phyloP scores from a whole-genome alignment of 2,888 invertebrate species.

The Scaptomyza reducta region DNA sequence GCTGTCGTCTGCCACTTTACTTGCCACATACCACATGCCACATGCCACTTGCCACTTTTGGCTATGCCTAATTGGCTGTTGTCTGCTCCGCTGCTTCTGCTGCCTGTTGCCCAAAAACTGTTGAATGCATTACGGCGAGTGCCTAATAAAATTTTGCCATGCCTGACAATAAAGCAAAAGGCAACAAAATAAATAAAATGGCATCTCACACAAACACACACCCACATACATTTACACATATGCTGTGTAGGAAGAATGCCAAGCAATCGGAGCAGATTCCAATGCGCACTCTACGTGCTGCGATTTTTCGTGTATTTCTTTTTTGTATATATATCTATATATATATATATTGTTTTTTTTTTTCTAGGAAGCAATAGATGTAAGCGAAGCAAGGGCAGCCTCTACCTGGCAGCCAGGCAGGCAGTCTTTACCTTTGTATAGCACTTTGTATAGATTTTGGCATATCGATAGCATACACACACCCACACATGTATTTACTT shows the following conservation, averaged over 20 bases:
- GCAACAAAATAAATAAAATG: constrained; percentile 63
- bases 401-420: neutral
- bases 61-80: constrained; percentile 54
- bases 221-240: constrained; percentile 1
- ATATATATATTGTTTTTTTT: neutral
- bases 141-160: constrained; percentile 74
- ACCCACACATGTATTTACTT: constrained; percentile 42
- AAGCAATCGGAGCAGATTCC: constrained; percentile 54
- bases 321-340: neutral
- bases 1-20: constrained; percentile 4
- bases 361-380: constrained; percentile 8
- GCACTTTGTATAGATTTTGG: constrained; percentile 69
- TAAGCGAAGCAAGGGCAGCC: neutral
- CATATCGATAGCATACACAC: constrained; percentile 67
- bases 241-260: constrained; percentile 32
- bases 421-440: constrained; percentile 36
- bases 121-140: constrained; percentile 69
- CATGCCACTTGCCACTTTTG: constrained; percentile 22
- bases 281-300: constrained; percentile 56
- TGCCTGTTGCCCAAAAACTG: constrained; percentile 67
- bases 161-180: constrained; percentile 55
- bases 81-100: constrained; percentile 19
- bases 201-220: constrained; percentile 20
- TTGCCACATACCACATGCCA: constrained; percentile 13
- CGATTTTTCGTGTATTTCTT: constrained; percentile 46